Base-by-base conservation (phyloP, 2,113 vertebrate species). In the Lethenteron reissneri region DNA sequence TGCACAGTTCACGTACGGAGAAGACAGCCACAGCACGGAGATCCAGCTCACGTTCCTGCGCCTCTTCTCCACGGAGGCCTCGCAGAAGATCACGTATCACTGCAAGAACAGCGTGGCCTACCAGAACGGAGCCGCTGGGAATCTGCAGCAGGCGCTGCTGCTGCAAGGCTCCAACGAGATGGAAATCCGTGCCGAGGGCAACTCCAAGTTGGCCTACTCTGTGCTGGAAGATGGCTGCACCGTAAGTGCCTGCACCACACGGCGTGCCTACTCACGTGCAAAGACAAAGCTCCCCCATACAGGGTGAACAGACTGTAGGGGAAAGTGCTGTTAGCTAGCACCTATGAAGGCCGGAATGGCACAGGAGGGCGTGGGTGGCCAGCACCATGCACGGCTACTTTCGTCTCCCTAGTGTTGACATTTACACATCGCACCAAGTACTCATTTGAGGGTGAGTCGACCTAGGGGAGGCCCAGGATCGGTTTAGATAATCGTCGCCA, bases 81-180 rank as follows among this genome's bases (percentile, higher is more conserved):
- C 64, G 11, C 64, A 68, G 64, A 68, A 68, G n/a, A 68, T 68
- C 64, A 68, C 64, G n/a, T 68, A 68, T 68, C 64, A 68, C n/a
- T 68, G 64, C 64, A 68, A 68, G 25, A 68, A 68, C 64, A 68
- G 64, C 64, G 25, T 68, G 9, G 64, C 64, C 10, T 68, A 68
- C 64, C n/a, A 17, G 64, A 11, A 68, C 25, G 64, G n/a, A 68
- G 64, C 64, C n/a, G 25, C 9, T 68, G 64, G 64, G n/a, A 68
- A 68, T 3, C 64, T 68, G n/a, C n/a, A 68, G 64, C n/a, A 68
- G 64, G 64, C 64, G n/a, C 64, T 68, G n/a, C 25, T 68, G 25
- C 64, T 68, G 64, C 64, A 68, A 11, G 64, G 64, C 64, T n/a
- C 64, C 64, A 68, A 68, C 64, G 64, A 68, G 25, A 68, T 68